phyloP scores from a whole-genome alignment of 2,113 vertebrate species.

The Antidorcas marsupialis region DNA sequence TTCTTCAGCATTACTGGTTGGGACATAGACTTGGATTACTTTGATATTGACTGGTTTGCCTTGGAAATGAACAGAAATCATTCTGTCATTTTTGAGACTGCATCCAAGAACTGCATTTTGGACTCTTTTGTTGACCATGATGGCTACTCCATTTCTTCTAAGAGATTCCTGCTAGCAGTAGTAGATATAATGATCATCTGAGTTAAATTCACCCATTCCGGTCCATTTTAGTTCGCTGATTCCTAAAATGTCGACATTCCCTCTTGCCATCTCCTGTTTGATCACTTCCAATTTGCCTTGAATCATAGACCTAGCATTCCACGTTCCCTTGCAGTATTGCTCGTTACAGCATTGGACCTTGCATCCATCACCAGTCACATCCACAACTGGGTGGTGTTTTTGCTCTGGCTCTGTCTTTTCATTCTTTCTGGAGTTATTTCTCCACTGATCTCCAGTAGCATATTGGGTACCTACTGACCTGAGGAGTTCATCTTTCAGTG shows the following conservation, averaged over 20 bases:
- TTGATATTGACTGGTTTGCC: background rate
- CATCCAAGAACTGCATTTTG: background rate
- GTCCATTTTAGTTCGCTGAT: background rate
- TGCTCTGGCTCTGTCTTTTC: background rate
- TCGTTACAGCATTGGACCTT: accelerated
- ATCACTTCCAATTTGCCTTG: background rate
- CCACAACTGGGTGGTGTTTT: background rate
- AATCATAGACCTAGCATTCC: background rate
- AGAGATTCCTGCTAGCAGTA: background rate
- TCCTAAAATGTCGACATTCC: background rate
- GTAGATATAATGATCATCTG: background rate
- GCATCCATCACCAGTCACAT: background rate
- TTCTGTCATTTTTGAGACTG: background rate
- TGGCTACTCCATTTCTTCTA: background rate
- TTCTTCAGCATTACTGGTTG: background rate
- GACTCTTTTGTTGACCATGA: background rate
- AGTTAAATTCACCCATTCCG: background rate
- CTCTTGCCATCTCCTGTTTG: background rate
- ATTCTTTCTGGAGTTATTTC: background rate
- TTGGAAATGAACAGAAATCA: background rate
- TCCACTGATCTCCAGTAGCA: background rate
- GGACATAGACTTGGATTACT: background rate
- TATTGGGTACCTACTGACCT: background rate
- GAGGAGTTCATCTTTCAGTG: background rate
- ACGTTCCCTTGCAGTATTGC: background rate